These are phyloP conservation scores for Perca flavescens DNA, from an alignment of 2,113 vertebrate genomes.

Conservation along the genomic window DNA sequence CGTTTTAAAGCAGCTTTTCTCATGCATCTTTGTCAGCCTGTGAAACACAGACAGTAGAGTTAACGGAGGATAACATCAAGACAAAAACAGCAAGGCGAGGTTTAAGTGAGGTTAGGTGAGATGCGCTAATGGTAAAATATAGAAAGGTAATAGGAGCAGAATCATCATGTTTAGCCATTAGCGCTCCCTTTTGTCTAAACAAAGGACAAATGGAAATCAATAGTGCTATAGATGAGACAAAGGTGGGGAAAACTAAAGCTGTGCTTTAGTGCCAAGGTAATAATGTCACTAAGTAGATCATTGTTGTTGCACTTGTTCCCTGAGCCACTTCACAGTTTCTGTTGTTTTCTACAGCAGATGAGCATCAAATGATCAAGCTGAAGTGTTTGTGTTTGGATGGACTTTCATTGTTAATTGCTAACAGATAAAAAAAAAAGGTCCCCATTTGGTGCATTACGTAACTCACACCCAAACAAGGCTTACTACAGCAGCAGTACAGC, in stretches of 20 bases:
- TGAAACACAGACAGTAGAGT: background rate
- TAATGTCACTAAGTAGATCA: slow-evolving; percentile 37
- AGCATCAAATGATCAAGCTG: slow-evolving; percentile 28
- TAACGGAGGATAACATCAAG: background rate
- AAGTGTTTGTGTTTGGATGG: slow-evolving; percentile 47
- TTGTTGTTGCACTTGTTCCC: slow-evolving; percentile 41
- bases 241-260: background rate
- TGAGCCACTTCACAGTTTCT: slow-evolving; percentile 28
- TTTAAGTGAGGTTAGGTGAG: background rate
- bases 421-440: slow-evolving; percentile 17
- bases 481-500: background rate
- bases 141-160: background rate
- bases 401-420: slow-evolving; percentile 2
- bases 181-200: background rate
- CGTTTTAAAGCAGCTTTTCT: slow-evolving; percentile 26
- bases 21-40: slow-evolving; percentile 5
- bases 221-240: background rate
- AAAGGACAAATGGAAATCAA: slow-evolving; percentile 22
- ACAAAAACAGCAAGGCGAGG: background rate
- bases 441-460: slow-evolving; percentile 43
- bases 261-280: slow-evolving; percentile 11
- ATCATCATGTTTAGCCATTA: background rate
- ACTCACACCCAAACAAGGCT: slow-evolving; percentile 47
- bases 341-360: slow-evolving; percentile 29
- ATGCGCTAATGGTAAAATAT: background rate